These are phyloP conservation scores for Polydesmus complanatus DNA, from an alignment of 2,888 invertebrate species.

Conservation along the genomic window DNA sequence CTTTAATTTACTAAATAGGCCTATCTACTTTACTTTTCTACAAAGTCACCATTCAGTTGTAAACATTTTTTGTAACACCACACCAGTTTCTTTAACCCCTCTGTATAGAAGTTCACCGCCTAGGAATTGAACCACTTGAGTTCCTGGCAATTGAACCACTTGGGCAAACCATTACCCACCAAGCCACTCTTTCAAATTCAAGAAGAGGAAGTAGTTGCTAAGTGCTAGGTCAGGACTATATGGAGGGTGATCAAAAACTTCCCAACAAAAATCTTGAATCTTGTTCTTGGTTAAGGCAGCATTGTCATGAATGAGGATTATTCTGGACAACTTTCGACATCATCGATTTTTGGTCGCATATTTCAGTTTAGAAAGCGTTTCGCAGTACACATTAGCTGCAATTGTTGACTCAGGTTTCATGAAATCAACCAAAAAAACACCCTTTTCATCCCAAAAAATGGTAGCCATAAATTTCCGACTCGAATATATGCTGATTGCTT, in stretches of 20 bases:
- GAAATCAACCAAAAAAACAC: neutral
- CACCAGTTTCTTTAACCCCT: too few species aligned
- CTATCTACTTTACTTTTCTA: too few species aligned
- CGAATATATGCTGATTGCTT: neutral
- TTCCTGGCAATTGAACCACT: neutral
- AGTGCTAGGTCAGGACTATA: neutral
- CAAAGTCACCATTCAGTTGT: too few species aligned
- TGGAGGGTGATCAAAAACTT: neutral
- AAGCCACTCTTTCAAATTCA: neutral
- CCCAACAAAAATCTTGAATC: neutral
- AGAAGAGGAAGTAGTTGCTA: neutral
- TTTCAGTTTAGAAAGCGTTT: neutral
- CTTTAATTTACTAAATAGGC: too few species aligned
- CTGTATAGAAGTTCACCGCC: too few species aligned
- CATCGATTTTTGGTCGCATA: neutral
- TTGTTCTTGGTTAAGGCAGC: neutral
- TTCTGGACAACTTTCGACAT: neutral
- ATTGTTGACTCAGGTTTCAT: neutral
- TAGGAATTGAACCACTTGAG: too few species aligned
- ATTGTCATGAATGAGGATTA: conserved; percentile 3
- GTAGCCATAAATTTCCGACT: neutral
- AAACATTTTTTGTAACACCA: too few species aligned
- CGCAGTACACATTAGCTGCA: neutral
- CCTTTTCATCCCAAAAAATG: neutral
- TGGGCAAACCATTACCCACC: too few species aligned